Evolutionary conservation across 2,113 vertebrate species (phyloP), one percentile per base, ranked within the genome.

Genomic region (Chelonoidis abingdonii): DNA sequence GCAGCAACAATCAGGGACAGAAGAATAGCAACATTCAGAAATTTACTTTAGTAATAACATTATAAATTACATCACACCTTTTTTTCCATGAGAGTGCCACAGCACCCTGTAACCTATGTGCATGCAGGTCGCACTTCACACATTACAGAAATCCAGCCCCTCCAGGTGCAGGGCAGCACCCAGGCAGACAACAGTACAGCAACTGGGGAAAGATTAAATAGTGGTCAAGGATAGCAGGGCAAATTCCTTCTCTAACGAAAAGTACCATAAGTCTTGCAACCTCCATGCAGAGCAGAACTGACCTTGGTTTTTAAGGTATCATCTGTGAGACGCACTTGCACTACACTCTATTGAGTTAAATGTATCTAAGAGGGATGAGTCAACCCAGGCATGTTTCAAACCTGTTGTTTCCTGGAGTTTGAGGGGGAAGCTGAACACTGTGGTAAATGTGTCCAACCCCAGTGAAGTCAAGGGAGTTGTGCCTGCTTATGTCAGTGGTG

Each of bases 41-140:
- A 76, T 14, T 13, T 62, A 81, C 3, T 8, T 50, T 79, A 12
- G 22, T 85, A 84, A 47, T 7, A 56, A 72, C 0, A 2, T 1
- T 47, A 38, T 38, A 21, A 38, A 72, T 38, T 27, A 27, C 75
- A 47, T 27, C 11, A 27, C 24, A 27, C 11, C 41, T 78, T 0
- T 75, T 72, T 1, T 25, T 9, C 79, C 5, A 21, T 38, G 84
- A 57, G 29, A 78, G 80, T 78, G 6, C 24, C 5, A 69, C 47
- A 76, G 88, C 89, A 49, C 1, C 5, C 3, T 44, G 14, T 82
- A 78, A 82, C 6, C 35, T 69, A 14, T 80, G 76, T 69, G 76
- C 83, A 31, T 0, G 5, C 0, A 2, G 21, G 3, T 29, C 47
- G 7, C 47, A 13, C 16, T 29, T 88, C 62, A 21, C 0, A 0